Base-by-base conservation (phyloP, 2,888 invertebrate genomes). In the Catocala nupta region DNA sequence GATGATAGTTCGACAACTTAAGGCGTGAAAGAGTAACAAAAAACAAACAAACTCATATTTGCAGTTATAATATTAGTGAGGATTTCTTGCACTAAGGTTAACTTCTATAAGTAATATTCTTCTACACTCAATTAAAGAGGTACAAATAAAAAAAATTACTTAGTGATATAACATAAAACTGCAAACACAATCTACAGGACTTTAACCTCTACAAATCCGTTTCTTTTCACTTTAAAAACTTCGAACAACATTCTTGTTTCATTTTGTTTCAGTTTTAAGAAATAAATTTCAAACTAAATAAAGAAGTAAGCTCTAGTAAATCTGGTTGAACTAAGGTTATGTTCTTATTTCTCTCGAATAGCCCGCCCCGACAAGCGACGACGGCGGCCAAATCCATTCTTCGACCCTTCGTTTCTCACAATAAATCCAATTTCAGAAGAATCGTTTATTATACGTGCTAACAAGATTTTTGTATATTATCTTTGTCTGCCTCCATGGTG, bases 291-390 rank as follows among this genome's bases (percentile, higher is more conserved):
- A n/a, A 39, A 39, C 10, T 12, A 39, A 50, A 54, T 53, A 25
- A 25, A 25, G 25, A 25, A 25, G 47, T 39, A 43, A 44, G 44
- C 55, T 62, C 10, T 11, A 52, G 52, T 57, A 56, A 60, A 62
- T 57, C 59, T 43, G 48, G 50, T 59, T 56, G 49, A 34, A 54
- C 56, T 60, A 12, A 42, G 45, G 61, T 56, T 62, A 68, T 65
- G 48, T 36, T 34, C 47, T 65, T 65, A 68, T 65, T 65, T 60
- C 51, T 58, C 63, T 68, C 42, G 42, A 39, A 44, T 50, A 42
- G 55, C 34, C 36, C 16, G 56, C 6, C 2, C n/a, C 49, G 39
- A 44, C 16, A 16, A 36, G 33, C 16, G 25, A n/a, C 53, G 13
- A 8, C 6, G 36, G 49, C 13, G 43, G 33, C 58, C 49, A 39